Conservation (phyloP, 1,140 invertebrate species). For the Drosophila elegans region DNA sequence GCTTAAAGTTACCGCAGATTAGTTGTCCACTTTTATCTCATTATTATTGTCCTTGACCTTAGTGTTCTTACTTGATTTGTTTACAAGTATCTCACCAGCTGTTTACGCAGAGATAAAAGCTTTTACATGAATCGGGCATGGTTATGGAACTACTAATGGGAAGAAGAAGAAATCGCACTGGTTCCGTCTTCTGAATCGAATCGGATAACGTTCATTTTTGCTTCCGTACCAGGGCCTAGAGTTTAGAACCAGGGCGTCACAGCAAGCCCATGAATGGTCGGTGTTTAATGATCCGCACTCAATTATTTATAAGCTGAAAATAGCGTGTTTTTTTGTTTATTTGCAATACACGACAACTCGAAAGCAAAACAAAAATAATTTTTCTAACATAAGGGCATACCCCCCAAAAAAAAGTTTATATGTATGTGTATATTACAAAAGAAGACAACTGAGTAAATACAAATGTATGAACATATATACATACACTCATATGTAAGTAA, state of each 20-base stretch:
- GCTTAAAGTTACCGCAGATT: too few relatives aligned
- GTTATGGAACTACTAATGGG: not conserved
- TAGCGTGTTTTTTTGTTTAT: not conserved
- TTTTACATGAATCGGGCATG: slow-evolving; percentile 17
- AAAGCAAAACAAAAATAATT: slow-evolving; percentile 3
- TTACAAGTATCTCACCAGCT: slow-evolving; percentile 31
- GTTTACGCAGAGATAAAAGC: slow-evolving; percentile 29
- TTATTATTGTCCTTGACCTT: not conserved
- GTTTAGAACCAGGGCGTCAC: slow-evolving; percentile 16
- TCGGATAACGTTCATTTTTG: slow-evolving; percentile 29
- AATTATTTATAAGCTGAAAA: not conserved
- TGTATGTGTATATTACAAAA: not conserved
- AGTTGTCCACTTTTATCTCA: not conserved
- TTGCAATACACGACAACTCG: not conserved
- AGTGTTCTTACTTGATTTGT: slow-evolving; percentile 9
- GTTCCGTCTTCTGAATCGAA: slow-evolving; percentile 25
- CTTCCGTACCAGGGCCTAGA: slow-evolving; percentile 24
- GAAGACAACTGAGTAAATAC: too few relatives aligned
- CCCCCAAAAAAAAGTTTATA: not conserved
- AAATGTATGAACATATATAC: not conserved
- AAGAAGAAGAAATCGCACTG: slow-evolving; percentile 22
- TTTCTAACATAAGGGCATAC: not conserved
- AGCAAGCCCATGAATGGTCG: slow-evolving; percentile 4
- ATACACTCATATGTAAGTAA: slow-evolving; percentile 5
- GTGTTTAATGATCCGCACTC: not conserved